Evolutionary conservation across 2,797 vertebrate genomes (phyloP).

Genomic region (Liasis olivaceus): DNA sequence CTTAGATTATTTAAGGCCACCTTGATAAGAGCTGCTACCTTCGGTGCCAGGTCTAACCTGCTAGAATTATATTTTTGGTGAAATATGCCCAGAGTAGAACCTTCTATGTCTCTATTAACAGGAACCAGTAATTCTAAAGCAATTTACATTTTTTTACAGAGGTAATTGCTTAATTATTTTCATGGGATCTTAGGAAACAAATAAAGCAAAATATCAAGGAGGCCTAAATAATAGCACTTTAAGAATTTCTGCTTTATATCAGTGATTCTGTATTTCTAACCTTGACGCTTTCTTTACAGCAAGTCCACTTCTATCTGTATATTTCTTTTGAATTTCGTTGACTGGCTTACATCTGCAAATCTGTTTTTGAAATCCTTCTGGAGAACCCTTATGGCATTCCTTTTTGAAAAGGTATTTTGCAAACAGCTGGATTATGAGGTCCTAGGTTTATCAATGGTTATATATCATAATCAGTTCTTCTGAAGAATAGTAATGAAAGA

Average conservation of each 20-base stretch:
- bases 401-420: not conserved
- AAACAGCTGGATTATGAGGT: not conserved
- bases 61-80: slow-evolving; percentile 16
- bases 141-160: slow-evolving; percentile 22
- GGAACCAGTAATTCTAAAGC: slow-evolving; percentile 12
- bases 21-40: slow-evolving; percentile 47
- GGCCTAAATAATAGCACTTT: slow-evolving; percentile 16
- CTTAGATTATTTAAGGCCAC: slow-evolving; percentile 51
- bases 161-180: slow-evolving; percentile 8
- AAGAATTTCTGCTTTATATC: not conserved
- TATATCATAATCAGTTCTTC: not conserved
- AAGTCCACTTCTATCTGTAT: slow-evolving; percentile 2
- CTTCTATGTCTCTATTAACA: slow-evolving; percentile 7
- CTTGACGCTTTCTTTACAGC: not conserved
- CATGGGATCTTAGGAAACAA: not conserved
- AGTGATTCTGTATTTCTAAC: not conserved
- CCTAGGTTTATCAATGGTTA: not conserved
- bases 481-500: not conserved
- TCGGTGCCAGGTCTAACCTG: slow-evolving; percentile 23
- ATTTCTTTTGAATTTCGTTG: slow-evolving; percentile 5
- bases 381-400: not conserved
- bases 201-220: not conserved
- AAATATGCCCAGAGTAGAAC: rapidly evolving
- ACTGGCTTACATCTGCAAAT: rapidly evolving
- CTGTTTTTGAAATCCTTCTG: slow-evolving; percentile 2